Conservation (phyloP, 2,888 invertebrate species). For the Hydrotaea cyrtoneurina region DNA sequence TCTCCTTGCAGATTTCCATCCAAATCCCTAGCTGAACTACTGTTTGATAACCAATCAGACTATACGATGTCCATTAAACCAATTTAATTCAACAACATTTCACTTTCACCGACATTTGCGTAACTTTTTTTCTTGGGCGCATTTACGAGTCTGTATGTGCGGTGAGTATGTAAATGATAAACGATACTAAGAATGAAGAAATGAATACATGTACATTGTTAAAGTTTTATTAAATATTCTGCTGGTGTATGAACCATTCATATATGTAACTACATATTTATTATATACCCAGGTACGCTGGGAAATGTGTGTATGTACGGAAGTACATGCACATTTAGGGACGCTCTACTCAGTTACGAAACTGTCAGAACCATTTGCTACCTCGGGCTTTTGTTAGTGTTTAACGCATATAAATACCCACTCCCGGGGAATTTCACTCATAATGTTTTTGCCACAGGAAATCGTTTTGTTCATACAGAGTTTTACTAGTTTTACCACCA, state of each 20-base stretch:
- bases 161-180: not conserved
- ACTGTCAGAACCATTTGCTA: constrained; percentile 57
- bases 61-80: too few species aligned
- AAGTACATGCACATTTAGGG: not conserved
- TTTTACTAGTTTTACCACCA: not conserved
- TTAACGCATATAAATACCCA: not conserved
- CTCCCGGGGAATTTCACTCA: constrained; percentile 36
- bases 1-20: too few species aligned
- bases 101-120: not conserved
- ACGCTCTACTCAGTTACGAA: constrained; percentile 35
- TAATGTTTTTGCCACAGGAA: constrained; percentile 32
- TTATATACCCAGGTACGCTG: too few species aligned
- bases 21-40: too few species aligned
- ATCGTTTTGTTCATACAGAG: not conserved
- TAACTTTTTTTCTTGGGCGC: not conserved
- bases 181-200: not conserved
- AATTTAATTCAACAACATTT: too few species aligned
- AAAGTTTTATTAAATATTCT: constrained; percentile 44
- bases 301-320: not conserved
- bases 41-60: too few species aligned
- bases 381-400: constrained; percentile 42
- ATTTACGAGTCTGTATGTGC: not conserved
- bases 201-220: not conserved
- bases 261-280: not conserved
- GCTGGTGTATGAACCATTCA: constrained; percentile 23